Base-by-base conservation (phyloP, 2,797 vertebrate genomes). In the Heliangelus exortis region DNA sequence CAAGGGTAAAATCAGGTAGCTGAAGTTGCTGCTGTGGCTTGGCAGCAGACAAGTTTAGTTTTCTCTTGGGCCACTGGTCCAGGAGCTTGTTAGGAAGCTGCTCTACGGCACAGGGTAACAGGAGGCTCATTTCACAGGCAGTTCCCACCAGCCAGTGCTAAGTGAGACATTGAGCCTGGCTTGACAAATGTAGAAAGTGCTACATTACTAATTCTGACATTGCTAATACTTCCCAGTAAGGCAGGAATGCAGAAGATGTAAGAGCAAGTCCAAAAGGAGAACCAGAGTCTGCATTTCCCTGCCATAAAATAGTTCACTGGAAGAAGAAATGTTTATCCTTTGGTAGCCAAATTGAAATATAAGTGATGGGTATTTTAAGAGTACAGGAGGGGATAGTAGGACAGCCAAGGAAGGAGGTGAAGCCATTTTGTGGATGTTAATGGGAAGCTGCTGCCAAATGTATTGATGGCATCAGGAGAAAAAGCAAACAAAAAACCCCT, bases 1-100 rank as follows among this genome's bases (percentile, higher is more conserved):
- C 71, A 83, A 92, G 77, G 77, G 55, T 78, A 79, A 94, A 90
- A 92, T 31, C 39, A 36, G 36, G 50, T 58, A 69, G 23, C 14
- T 87, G n/a, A 68, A 41, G 25, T 23, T 76, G 66, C 78, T 94
- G 74, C 84, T 94, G 87, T 72, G 91, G 77, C 59, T 92, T 89
- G 89, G 71, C 74, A 92, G 81, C 47, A 68, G 31, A 54, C 22
- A 22, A 78, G 10, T 29, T 94, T 15, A 81, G 20, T 47, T 19
- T 87, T 92, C 74, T 50, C 25, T 79, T 68, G 53, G 61, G 36
- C 41, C 84, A 23, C 45, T 78, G 55, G 39, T 26, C 53, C 66
- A 59, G 41, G 51, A 79, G 47, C 26, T 84, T 82, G 47, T 94
- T 78, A 50, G 0, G 0, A 75, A 47, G 33, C 29, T 2, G 3